Evolutionary conservation across 92 coral and sea anemone genomes (phyloP), one percentile per base, ranked within the genome.

Genomic region (Siderastrea siderea): DNA sequence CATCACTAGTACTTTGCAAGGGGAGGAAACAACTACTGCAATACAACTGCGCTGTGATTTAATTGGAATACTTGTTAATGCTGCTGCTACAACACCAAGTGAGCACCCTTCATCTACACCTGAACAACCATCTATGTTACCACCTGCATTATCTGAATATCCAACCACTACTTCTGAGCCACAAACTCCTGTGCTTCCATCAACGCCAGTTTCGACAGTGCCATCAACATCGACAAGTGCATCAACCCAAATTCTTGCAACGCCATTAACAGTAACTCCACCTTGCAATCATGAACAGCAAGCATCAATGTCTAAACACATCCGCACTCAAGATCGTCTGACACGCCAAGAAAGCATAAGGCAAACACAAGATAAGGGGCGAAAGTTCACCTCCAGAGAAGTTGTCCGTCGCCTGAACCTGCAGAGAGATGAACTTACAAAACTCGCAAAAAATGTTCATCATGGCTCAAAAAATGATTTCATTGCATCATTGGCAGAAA

Each of bases 391-490:
- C n/a, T 75, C 80, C 7, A 55, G 80, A 75, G 67, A 55, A 16
- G 68, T 84, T 55, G 88, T 48, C 47, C 71, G 61, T 6, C 77
- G 88, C 13, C 10, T 85, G 43, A 85, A 85, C 49, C 12, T 63
- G 73, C 89, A 85, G 13, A 76, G 53, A 61, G 53, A 46, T 2
- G 75, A 58, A 65, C 72, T 85, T 7, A 66, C 58, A 50, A 75
- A 75, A 16, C 71, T 86, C 13, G 83, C 89, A 52, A 68, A 86
- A 14, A 59, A 65, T 59, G 75, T 85, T 52, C 83, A 85, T 53
- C 76, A 64, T 75, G 89, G 89, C 8, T 49, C 75, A 4, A 85
- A 85, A 44, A 72, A 85, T 62, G 82, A 85, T 15, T 57, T 85
- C 5, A 52, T 85, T 68, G 66, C 83, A 5, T 60, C 75, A 51